These are phyloP conservation scores for Actinia tenebrosa DNA, from an alignment of 64 coral and sea anemone genomes.

Conservation along the genomic window DNA sequence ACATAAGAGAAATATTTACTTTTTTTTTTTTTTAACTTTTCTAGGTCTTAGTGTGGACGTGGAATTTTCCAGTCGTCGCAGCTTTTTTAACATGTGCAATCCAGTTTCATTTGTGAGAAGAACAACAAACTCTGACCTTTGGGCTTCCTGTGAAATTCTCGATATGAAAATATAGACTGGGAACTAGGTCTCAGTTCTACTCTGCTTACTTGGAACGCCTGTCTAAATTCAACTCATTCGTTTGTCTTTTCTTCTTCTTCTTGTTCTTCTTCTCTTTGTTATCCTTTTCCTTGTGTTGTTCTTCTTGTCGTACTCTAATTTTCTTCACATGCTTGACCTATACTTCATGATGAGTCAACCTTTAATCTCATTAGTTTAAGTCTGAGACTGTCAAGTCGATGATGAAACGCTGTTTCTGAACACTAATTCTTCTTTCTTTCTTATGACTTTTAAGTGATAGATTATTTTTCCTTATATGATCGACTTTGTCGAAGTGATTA, in stretches of 20 bases:
- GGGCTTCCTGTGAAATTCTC: too few species aligned
- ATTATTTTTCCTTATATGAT: slow-evolving; percentile 67
- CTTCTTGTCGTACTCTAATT: background rate
- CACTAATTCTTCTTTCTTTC: background rate
- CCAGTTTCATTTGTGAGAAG: too few species aligned
- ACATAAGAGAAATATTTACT: too few species aligned
- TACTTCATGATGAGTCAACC: background rate
- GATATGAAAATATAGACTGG: background rate
- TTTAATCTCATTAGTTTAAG: slow-evolving; percentile 63
- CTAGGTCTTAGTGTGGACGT: too few species aligned
- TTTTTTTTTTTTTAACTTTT: too few species aligned
- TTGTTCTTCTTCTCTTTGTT: background rate
- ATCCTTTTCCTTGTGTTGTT: background rate
- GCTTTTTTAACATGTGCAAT: too few species aligned
- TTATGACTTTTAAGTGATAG: background rate
- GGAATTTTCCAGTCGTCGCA: too few species aligned
- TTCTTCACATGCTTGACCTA: background rate
- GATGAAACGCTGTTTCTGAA: slow-evolving; percentile 38
- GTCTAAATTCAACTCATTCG: background rate
- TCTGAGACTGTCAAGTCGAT: slow-evolving; percentile 48
- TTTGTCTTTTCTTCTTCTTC: background rate
- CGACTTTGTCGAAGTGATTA: slow-evolving; percentile 49
- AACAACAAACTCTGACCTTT: background rate
- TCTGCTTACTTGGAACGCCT: background rate
- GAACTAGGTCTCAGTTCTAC: background rate